Percentiles rank a stretch among this genome's conserved stretches.
Conservation (phyloP, 1,140 invertebrate genomes). For the Mactra quadrangularis region DNA sequence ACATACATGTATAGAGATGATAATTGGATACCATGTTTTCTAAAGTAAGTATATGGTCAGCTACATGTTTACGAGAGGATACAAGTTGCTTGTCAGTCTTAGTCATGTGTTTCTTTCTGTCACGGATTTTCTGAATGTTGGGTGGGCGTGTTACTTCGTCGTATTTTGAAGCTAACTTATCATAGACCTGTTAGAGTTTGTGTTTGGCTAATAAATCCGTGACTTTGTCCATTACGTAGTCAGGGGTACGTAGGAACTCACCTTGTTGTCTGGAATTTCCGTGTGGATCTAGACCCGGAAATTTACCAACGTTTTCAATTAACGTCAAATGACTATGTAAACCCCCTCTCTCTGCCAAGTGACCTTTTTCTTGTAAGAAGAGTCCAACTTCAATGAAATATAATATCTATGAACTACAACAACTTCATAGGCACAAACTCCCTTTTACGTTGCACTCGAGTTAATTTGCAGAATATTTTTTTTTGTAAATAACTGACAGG, state of each 20-base stretch:
- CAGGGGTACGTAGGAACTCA: constrained; percentile 53
- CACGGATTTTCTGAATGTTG: constrained; percentile 34
- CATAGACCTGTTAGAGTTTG: constrained; percentile 38
- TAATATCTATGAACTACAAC: constrained; percentile 61
- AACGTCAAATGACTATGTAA: constrained; percentile 36
- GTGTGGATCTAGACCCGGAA: constrained; percentile 50
- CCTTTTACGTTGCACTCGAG: constrained; percentile 34
- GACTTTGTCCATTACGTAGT: constrained; percentile 35
- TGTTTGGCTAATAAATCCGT: not conserved
- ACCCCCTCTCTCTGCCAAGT: constrained; percentile 48
- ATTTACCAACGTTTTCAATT: constrained; percentile 62
- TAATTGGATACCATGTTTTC: constrained; percentile 52
- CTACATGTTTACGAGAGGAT: constrained; percentile 27
- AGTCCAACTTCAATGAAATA: constrained; percentile 47
- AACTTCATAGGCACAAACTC: constrained; percentile 44
- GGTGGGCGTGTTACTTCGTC: constrained; percentile 48
- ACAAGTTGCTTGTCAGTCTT: not conserved
- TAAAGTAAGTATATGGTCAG: constrained; percentile 53
- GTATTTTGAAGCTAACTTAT: constrained; percentile 34
- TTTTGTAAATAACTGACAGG: no score
- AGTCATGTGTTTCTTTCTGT: constrained; percentile 39
- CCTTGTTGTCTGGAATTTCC: constrained; percentile 43
- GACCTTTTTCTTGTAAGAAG: constrained; percentile 56
- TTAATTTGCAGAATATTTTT: constrained; percentile 3
- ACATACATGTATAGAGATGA: no score